Evolutionary conservation across 1,140 invertebrate genomes (phyloP).

Genomic region (Papilio dardanus): DNA sequence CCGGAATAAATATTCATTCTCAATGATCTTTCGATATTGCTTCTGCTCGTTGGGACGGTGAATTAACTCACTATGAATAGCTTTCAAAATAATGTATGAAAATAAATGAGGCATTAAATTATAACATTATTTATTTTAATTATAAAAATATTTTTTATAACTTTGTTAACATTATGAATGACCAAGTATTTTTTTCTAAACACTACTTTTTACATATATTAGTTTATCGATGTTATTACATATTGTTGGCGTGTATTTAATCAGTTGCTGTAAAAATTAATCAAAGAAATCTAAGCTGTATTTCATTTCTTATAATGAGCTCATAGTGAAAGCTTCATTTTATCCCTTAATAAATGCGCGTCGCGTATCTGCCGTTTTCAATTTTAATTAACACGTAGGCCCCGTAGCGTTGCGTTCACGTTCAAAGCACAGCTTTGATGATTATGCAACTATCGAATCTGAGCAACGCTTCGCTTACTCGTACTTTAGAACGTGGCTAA

Average conservation of each 20-base stretch:
- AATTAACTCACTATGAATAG: not conserved
- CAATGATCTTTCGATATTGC: constrained; percentile 10
- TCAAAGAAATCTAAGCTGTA: not conserved
- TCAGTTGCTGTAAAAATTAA: not conserved
- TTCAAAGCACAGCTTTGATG: constrained; percentile 21
- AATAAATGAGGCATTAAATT: not conserved
- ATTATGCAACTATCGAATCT: constrained; percentile 33
- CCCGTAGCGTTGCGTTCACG: constrained; percentile 2
- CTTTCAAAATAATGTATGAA: not conserved
- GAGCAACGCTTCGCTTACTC: constrained; percentile 16
- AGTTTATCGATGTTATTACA: not conserved
- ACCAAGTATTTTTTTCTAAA: not conserved
- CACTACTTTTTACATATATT: not conserved
- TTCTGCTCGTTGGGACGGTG: not conserved
- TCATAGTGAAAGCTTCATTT: constrained; percentile 11
- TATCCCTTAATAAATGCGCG: constrained; percentile 15
- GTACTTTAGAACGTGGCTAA: too few species aligned
- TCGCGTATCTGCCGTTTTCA: constrained; percentile 15
- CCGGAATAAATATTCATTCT: constrained; percentile 20
- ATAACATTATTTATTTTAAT: not conserved
- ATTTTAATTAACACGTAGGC: constrained; percentile 24
- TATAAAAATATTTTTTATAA: not conserved
- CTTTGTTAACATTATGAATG: not conserved
- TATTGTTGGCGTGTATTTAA: not conserved
- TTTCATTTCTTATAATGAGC: constrained; percentile 16